Evolutionary conservation across 2,113 vertebrate species (phyloP), one percentile per base, ranked within the genome.

Genomic region (Brienomyrus brachyistius): DNA sequence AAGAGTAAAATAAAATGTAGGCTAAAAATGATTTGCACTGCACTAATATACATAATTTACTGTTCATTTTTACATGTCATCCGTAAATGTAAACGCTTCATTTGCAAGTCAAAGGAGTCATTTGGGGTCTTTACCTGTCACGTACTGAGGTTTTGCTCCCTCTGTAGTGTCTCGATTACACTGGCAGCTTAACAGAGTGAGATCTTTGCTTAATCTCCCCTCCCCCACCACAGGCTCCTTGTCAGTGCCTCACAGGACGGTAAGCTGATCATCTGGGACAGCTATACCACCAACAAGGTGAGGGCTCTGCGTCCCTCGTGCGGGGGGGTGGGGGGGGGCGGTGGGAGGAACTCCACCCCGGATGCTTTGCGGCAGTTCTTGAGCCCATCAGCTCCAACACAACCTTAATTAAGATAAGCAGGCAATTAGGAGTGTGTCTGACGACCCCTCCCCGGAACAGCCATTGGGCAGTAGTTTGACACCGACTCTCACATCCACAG

Each of bases 231-330:
- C 89, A 97, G 97, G 93, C 96, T 97, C 89, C 94, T 98, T 93
- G 97, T 98, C 91, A 98, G 97, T 66, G 97, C 97, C 90, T 98
- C 97, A 90, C 97, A 98, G 92, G 97, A 98, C 13, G 97, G 97
- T 50, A 98, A 97, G 90, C 95, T 98, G 87, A 97, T 97, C 90
- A 94, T 98, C 83, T 98, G 97, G 97, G 97, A 97, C 95, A 98
- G 97, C 92, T 96, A 98, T 91, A 98, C 97, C 93, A 97, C 97
- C 91, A 98, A 98, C 92, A 98, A 98, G 96, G 97, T 97, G 94
- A 90, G 90, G 8, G 3, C 21, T 15, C 51, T 6, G 45, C 3
- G 13, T 35, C 87, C n/a, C 17, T 6, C 2, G 6, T 87, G 52
- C 5, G 13, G 13, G 35, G 31, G 40, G 11, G 2, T 40, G 2